These are phyloP conservation scores for Ploceus nigricollis DNA, from an alignment of 2,113 vertebrate genomes.

Conservation along the genomic window DNA sequence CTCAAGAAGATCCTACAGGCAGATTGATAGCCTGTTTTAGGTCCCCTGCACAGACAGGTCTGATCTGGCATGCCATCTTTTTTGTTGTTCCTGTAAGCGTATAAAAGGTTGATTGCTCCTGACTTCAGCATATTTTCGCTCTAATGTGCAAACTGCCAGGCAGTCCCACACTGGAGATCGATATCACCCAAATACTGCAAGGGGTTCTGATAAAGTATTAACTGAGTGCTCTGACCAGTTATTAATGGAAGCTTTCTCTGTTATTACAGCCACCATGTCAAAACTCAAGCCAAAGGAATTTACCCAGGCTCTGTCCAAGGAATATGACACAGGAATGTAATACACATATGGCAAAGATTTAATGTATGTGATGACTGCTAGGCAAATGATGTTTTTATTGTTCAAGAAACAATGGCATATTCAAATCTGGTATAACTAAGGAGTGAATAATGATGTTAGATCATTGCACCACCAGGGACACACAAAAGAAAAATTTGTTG, in stretches of 20 bases:
- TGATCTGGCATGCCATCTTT: background rate
- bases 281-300: constrained; percentile 48
- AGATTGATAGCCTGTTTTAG: background rate
- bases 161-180: background rate
- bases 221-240: background rate
- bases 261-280: constrained; percentile 4
- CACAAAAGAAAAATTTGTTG: constrained; percentile 9
- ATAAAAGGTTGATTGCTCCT: background rate
- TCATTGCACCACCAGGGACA: background rate
- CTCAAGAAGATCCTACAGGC: background rate
- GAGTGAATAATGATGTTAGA: constrained; percentile 51
- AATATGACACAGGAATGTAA: constrained; percentile 42
- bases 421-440: constrained; percentile 37
- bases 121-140: background rate
- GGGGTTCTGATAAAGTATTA: background rate
- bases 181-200: background rate
- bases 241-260: constrained; percentile 37
- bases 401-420: constrained; percentile 58
- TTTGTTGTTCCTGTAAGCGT: background rate
- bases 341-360: constrained; percentile 60
- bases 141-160: background rate
- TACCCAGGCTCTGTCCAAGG: constrained; percentile 26
- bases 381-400: constrained; percentile 48
- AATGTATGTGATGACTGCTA: constrained; percentile 52
- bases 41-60: background rate